phyloP scores from a whole-genome alignment of 2,888 invertebrate genomes.

The Dyspetes luteomarginatus region DNA sequence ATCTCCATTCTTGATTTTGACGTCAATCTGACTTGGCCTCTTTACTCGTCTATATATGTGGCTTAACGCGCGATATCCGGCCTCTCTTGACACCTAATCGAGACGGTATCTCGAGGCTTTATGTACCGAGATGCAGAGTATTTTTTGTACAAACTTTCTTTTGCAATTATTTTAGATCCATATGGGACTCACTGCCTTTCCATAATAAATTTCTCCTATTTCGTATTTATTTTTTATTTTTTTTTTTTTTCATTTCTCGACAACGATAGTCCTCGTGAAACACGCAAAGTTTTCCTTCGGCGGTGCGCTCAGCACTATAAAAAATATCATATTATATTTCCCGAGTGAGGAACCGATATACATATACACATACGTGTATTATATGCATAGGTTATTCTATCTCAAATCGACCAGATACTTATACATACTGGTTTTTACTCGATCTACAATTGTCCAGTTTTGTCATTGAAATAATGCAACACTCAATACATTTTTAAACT shows the following conservation, averaged over 20 bases:
- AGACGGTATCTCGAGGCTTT: not conserved
- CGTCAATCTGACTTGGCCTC: not conserved
- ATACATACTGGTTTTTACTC: not conserved
- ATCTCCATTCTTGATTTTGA: not conserved
- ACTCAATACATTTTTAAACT: too few species aligned
- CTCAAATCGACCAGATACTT: not conserved
- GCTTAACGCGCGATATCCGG: not conserved
- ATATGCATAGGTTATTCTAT: slow-evolving; percentile 13
- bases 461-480: too few species aligned
- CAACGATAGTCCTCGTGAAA: slow-evolving; percentile 22
- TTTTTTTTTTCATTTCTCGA: slow-evolving; percentile 13
- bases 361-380: slow-evolving; percentile 2
- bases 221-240: not conserved
- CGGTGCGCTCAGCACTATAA: slow-evolving; percentile 28
- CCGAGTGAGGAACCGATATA: slow-evolving; percentile 18
- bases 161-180: not conserved
- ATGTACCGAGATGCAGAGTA: not conserved
- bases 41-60: not conserved
- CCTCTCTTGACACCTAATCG: not conserved
- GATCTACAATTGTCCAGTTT: too few species aligned
- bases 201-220: not conserved
- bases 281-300: slow-evolving; percentile 51
- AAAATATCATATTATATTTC: slow-evolving; percentile 53
- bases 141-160: not conserved
- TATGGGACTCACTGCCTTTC: not conserved